Conservation (phyloP, 2,113 vertebrate genomes). For the Tragelaphus strepsiceros region DNA sequence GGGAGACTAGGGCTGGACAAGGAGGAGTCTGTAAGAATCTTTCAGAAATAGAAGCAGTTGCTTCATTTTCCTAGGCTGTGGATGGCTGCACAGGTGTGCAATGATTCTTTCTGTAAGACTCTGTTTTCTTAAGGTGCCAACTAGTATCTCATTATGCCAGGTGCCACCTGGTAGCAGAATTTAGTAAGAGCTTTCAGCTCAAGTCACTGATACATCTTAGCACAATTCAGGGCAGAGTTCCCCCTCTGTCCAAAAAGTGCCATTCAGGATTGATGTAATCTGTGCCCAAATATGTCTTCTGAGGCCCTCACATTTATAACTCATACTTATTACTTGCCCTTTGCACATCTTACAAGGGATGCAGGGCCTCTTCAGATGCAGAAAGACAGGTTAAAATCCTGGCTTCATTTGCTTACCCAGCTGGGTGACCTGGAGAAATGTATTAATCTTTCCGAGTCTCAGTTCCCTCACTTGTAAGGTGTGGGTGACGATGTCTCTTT, state of each 20-base stretch:
- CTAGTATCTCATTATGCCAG: not conserved
- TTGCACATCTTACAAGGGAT: too few relatives aligned
- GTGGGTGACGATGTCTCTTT: not conserved
- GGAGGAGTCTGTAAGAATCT: not conserved
- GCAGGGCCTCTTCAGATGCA: not conserved
- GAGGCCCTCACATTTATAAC: not conserved
- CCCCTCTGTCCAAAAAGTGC: not conserved
- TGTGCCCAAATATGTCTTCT: not conserved
- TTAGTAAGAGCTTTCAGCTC: not conserved
- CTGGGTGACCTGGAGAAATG: not conserved
- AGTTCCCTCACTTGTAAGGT: not conserved
- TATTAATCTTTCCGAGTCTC: not conserved
- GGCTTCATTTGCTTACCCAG: not conserved
- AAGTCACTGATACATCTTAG: not conserved
- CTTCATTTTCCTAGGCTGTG: not conserved
- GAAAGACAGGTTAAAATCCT: not conserved
- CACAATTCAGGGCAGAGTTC: not conserved
- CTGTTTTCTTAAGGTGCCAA: not conserved
- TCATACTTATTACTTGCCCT: not conserved
- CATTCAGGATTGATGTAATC: not conserved
- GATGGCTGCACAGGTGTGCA: not conserved
- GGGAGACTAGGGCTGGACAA: not conserved
- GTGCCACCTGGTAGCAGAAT: not conserved
- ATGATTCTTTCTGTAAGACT: not conserved
- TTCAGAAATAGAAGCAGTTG: not conserved